These are phyloP conservation scores for Buceros bicornis DNA, from an alignment of 2,797 vertebrate genomes.

Conservation along the genomic window DNA sequence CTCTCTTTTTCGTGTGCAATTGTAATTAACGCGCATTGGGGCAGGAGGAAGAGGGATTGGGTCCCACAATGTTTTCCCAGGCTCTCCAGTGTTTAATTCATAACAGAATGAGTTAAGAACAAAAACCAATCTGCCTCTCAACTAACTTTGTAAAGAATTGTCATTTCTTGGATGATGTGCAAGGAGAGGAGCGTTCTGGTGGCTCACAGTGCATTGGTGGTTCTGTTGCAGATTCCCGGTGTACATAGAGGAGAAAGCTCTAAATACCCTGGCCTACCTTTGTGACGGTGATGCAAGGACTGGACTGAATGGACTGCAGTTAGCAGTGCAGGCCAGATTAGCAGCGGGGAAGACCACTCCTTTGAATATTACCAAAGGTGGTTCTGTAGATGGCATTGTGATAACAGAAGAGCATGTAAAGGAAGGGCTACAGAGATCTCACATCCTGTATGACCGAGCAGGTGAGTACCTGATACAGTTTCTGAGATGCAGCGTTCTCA, in stretches of 20 bases:
- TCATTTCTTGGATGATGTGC: fast-evolving
- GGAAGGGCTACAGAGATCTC: constrained; percentile 94
- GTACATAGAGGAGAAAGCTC: constrained; percentile 90
- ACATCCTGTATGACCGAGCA: constrained; percentile 96
- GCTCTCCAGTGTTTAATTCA: background rate
- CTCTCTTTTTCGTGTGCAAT: background rate
- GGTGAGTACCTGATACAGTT: constrained; percentile 79
- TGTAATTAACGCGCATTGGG: background rate
- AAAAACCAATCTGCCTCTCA: background rate
- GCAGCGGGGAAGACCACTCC: constrained; percentile 51
- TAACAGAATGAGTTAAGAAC: background rate
- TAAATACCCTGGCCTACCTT: constrained; percentile 91
- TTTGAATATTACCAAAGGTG: constrained; percentile 30
- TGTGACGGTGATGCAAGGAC: constrained; percentile 94
- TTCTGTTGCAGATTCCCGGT: constrained; percentile 82
- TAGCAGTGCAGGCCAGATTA: constrained; percentile 91
- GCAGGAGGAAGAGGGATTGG: background rate
- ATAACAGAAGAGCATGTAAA: constrained; percentile 92
- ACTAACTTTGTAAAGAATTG: background rate
- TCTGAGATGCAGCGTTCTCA: background rate
- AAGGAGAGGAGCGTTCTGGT: background rate
- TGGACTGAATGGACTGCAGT: constrained; percentile 93
- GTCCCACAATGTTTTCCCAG: background rate
- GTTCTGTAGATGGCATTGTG: constrained; percentile 72
- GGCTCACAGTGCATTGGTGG: background rate